Base-by-base conservation (phyloP, 2,888 invertebrate species). In the Aspidiotus rigidus region DNA sequence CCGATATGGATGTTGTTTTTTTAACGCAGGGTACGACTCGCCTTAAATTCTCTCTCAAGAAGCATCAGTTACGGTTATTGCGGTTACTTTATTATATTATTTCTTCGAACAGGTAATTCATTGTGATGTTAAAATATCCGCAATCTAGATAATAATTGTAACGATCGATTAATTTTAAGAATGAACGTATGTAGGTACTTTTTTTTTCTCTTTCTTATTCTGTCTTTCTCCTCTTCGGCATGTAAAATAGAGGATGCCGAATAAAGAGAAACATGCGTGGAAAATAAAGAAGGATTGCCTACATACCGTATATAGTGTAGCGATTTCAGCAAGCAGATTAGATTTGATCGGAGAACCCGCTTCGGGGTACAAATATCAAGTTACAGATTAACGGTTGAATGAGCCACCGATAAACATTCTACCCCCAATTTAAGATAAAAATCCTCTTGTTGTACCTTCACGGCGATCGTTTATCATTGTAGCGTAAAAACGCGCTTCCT, bases 311-410 rank as follows among this genome's bases (percentile, higher is more conserved):
- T n/a, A n/a, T n/a, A n/a, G n/a, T 11, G 49, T 13, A 63, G 39
- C 56, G 66, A 66, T 66, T 66, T 66, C 57, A 42, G 66, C 41
- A 28, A 42, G 57, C 42, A 66, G 66, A 66, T 66, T 66, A 56
- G 66, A 55, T 56, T 59, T 66, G 66, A 66, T 66, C 57, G 66
- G 57, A 57, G 57, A 57, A 66, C 16, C 44, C 54, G 54, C 53
- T 44, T 10, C 6, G 28, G 59, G 44, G 66, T n/a, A 55, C 41
- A 44, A 66, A 66, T 66, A 66, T 66, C 66, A 66, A 66, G 56
- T 66, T 66, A 66, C 66, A 56, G 66, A 66, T 66, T 66, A 66
- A 66, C 66, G 66, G 66, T 66, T 59, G 66, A 66, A 66, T 57
- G 66, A 66, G 56, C 66, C 66, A 42, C 57, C 66, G 66, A 66